These are phyloP conservation scores for Emydoidea blandingii DNA, from an alignment of 2,797 vertebrate genomes.

Conservation along the genomic window DNA sequence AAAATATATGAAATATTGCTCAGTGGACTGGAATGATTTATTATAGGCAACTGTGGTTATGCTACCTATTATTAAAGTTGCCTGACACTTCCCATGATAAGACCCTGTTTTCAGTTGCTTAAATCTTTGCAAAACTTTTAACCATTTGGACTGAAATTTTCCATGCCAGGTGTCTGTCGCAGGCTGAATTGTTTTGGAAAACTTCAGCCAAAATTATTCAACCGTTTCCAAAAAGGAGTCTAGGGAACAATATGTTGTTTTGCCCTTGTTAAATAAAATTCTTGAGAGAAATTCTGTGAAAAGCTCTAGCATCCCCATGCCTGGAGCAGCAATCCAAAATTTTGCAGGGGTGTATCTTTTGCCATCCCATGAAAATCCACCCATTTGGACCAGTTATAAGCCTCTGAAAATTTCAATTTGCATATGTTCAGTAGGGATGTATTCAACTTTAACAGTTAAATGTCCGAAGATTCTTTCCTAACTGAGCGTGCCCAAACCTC, in stretches of 20 bases:
- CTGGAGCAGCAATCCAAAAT: not conserved
- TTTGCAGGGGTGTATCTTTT: not conserved
- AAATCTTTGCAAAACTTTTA: not conserved
- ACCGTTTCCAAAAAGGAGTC: not conserved
- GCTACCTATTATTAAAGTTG: not conserved
- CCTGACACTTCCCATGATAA: not conserved
- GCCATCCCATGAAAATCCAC: not conserved
- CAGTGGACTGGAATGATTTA: not conserved
- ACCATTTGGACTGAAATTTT: not conserved
- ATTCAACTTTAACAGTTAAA: not conserved
- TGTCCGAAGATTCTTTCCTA: not conserved
- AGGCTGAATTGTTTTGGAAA: not conserved
- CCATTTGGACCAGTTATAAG: not conserved
- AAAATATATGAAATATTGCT: not conserved
- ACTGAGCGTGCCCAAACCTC: not conserved
- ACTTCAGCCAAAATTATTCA: not conserved
- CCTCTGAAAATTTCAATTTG: not conserved
- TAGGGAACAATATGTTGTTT: not conserved
- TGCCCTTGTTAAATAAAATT: not conserved
- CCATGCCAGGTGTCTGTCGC: not conserved
- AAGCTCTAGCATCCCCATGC: fast-evolving
- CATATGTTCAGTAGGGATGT: not conserved
- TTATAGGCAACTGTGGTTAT: not conserved
- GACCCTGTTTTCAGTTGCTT: constrained; percentile 32
- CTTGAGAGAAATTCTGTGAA: not conserved